These are phyloP conservation scores for Zaprionus ornatus DNA, from an alignment of 1,140 invertebrate genomes.

Conservation along the genomic window DNA sequence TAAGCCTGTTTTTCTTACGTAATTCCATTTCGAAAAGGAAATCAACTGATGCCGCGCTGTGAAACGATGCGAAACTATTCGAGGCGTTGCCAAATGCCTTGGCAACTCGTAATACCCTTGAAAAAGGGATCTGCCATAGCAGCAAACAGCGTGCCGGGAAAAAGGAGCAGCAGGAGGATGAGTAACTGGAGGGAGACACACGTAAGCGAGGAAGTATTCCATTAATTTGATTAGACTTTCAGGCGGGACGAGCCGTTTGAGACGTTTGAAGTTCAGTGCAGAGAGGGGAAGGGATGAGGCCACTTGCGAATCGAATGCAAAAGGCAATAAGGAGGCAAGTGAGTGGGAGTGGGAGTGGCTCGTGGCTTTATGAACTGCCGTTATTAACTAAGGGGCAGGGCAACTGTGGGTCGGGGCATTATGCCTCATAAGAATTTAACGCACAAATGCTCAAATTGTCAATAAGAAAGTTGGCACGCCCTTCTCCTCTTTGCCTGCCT, in stretches of 20 bases:
- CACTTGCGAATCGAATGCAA: conserved; percentile 34
- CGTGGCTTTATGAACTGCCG: conserved; percentile 69
- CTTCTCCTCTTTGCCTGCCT: not conserved
- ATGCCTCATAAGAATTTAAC: conserved; percentile 79
- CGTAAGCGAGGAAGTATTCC: conserved; percentile 69
- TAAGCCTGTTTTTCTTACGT: not conserved
- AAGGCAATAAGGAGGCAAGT: not conserved
- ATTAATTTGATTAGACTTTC: conserved; percentile 79
- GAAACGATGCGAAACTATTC: conserved; percentile 21
- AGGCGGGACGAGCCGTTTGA: conserved; percentile 30
- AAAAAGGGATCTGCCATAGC: not conserved
- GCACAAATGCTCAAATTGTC: conserved; percentile 80
- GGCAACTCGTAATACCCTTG: conserved; percentile 19
- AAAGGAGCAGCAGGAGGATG: conserved; percentile 1
- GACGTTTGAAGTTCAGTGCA: conserved; percentile 22
- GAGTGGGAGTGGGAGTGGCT: not conserved
- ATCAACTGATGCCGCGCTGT: conserved; percentile 12
- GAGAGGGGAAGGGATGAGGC: not conserved
- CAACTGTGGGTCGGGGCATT: conserved; percentile 44
- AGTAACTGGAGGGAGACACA: not conserved
- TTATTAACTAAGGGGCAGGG: conserved; percentile 61
- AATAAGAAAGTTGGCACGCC: conserved; percentile 76
- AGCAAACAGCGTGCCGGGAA: not conserved
- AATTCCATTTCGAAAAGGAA: not conserved
- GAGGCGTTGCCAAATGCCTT: conserved; percentile 3